A percentile compares a stretch with the other conserved stretches of the same genome.
Evolutionary conservation across 2,113 vertebrate genomes (phyloP).

Genomic region (Takifugu flavidus): DNA sequence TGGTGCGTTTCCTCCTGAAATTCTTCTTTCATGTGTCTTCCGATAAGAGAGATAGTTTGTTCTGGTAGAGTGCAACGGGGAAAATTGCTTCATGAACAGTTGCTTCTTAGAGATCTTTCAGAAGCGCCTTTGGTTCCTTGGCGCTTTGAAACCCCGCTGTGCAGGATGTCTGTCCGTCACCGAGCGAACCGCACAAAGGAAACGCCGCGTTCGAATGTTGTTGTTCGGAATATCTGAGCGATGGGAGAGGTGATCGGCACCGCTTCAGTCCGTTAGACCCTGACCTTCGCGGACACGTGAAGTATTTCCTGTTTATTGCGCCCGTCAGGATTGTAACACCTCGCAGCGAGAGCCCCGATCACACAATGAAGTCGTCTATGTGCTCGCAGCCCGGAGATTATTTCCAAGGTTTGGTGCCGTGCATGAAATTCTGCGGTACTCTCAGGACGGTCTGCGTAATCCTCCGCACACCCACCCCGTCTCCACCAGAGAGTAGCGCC

Average conservation of each 20-base stretch:
- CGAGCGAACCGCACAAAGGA: constrained; percentile 27
- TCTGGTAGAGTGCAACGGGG: constrained; percentile 18
- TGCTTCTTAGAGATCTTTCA: constrained; percentile 19
- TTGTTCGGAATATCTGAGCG: constrained; percentile 17
- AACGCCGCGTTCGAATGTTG: not conserved
- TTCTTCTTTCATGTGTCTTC: constrained; percentile 6
- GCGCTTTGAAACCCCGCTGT: constrained; percentile 23
- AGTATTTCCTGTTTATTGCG: constrained; percentile 11
- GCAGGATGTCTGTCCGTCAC: constrained; percentile 5
- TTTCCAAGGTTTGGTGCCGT: constrained; percentile 38
- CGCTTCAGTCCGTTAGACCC: constrained; percentile 4
- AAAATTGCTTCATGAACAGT: constrained; percentile 19
- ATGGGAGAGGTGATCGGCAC: constrained; percentile 4
- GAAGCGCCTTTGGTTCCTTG: constrained; percentile 9
- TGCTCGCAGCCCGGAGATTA: constrained; percentile 19
- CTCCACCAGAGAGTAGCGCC: constrained; percentile 9
- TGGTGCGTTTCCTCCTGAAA: constrained; percentile 16
- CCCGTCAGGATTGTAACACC: constrained; percentile 28
- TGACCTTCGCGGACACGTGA: constrained; percentile 4
- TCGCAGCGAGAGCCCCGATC: constrained; percentile 33
- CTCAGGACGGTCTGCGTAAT: constrained; percentile 10
- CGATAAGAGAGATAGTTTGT: constrained; percentile 1
- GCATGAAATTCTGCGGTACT: constrained; percentile 22
- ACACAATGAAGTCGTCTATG: constrained; percentile 36
- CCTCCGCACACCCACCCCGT: constrained; percentile 16